Evolutionary conservation across 2,113 vertebrate genomes (phyloP), one percentile per base, ranked within the genome.

Genomic region (Stigmatopora nigra): DNA sequence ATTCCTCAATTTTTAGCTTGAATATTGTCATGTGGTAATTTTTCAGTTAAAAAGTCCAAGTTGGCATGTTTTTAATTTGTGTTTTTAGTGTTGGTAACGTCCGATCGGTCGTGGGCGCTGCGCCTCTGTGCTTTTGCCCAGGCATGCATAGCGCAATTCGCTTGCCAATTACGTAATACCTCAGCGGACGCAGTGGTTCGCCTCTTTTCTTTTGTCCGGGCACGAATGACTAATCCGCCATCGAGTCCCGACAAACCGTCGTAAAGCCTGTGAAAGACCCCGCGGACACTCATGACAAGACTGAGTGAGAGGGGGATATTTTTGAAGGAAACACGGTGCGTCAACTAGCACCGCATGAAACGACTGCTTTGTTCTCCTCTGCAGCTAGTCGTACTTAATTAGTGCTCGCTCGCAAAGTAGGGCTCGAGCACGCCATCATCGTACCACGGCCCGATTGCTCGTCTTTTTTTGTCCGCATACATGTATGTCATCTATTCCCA

Each of bases 161-260:
- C 86, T 88, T 82, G 84, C 47, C 84, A 72, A 89, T 89, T 88
- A 89, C 88, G 88, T 89, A 88, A 89, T 89, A 89, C 74, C 80
- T 84, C 73, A 12, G 75, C 57, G 74, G 71, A 83, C 84, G 84
- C 86, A 84, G 79, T 67, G 80, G 80, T 76, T 75, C 67, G 64
- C 63, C 75, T 78, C 57, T 70, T 71, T 81, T 79, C 81, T 80
- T 85, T 88, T 86, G 86, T 88, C 83, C 81, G 76, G 5, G 65
- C 73, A 49, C 53, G 20, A 25, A 56, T 61, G 63, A 45, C 67
- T 58, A 72, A 80, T 65, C 45, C 65, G 25, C 22, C 7, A 20
- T 36, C 8, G 22, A 57, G n/a, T 67, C 36, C 35, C 11, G 15
- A 31, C 65, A 45, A 67, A 25, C 35, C 14, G 12, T 5, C 22